Evolutionary conservation across 92 coral and sea anemone genomes (phyloP), one percentile per base, ranked within the genome.

Genomic region (Phenganax stokvisi): DNA sequence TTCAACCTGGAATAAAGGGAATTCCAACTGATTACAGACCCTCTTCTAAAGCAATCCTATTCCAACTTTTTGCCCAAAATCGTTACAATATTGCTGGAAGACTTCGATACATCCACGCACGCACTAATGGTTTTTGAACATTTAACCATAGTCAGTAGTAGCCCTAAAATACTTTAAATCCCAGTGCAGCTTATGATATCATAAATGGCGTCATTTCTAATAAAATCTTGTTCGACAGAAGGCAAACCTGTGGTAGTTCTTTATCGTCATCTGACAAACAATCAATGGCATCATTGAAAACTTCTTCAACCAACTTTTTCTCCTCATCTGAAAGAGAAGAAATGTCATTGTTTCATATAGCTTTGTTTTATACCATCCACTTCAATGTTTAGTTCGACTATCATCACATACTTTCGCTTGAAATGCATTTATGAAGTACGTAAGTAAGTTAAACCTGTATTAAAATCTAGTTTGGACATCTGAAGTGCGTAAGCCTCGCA

Each of bases 261-360:
- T 94, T 94, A 80, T 94, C 98, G n/a, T 92, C 98, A 74, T 94
- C 98, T 77, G 98, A 94, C 72, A 94, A 85, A 78, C 98, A 94
- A 83, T 94, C 98, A 54, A 90, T 94, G 28, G 98, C 98, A 81
- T 94, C 92, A 72, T 88, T 94, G 72, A 94, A 94, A 27, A 94
- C 98, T 81, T 94, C 98, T 71, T 94, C 97, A n/a, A 94, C 98
- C 64, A 94, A 72, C 37, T 87, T 89, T 65, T 94, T 94, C 80
- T 94, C 98, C 76, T 94, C 89, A 27, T 84, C 98, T 94, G 59
- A 51, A 74, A 57, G 53, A 51, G 37, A 25, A 44, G 29, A 17
- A 69, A 15, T 30, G 47, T 7, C 3, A 27, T 5, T 68, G 25
- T 20, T 20, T 20, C 25, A 20, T 20, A 20, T 20, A 20, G 25